Evolutionary conservation across 2,888 invertebrate species (phyloP).

Genomic region (Megaustenia siamemsis): DNA sequence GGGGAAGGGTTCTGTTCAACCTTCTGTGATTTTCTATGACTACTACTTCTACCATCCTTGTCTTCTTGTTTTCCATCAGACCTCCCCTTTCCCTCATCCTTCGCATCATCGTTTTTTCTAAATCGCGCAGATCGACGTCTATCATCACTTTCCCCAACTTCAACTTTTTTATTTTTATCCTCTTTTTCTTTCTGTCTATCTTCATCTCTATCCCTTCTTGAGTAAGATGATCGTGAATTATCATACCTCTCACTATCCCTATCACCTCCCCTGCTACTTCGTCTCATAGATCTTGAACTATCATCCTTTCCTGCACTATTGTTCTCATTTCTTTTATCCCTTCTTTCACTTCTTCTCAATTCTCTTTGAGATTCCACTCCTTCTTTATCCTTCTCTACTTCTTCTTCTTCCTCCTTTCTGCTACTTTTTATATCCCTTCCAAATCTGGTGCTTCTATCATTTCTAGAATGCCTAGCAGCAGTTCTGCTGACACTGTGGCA

Average conservation of each 20-base stretch:
- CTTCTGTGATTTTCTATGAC: slow-evolving; percentile 5
- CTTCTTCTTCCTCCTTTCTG: slow-evolving; percentile 44
- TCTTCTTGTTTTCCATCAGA: slow-evolving; percentile 17
- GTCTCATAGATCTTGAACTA: slow-evolving; percentile 48
- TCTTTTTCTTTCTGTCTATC: slow-evolving; percentile 19
- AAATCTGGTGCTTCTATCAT: background rate
- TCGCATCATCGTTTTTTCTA: slow-evolving; percentile 40
- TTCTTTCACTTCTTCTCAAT: slow-evolving; percentile 47
- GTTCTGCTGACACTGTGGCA: background rate
- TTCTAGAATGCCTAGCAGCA: slow-evolving; percentile 2
- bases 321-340: slow-evolving; percentile 36
- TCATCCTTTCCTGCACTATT: slow-evolving; percentile 53
- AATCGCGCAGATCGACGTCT: background rate
- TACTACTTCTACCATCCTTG: slow-evolving; percentile 49
- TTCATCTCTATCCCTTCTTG: slow-evolving; percentile 13
- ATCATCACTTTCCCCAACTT: slow-evolving; percentile 14
- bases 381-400: slow-evolving; percentile 55
- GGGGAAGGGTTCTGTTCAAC: slow-evolving; percentile 3
- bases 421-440: slow-evolving; percentile 16
- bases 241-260: background rate
- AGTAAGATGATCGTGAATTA: background rate
- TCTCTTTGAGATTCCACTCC: slow-evolving; percentile 35
- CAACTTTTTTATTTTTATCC: slow-evolving; percentile 30
- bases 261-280: slow-evolving; percentile 4
- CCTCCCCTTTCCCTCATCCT: slow-evolving; percentile 38